Evolutionary conservation across 2,113 vertebrate species (phyloP).

Genomic region (Parus major): DNA sequence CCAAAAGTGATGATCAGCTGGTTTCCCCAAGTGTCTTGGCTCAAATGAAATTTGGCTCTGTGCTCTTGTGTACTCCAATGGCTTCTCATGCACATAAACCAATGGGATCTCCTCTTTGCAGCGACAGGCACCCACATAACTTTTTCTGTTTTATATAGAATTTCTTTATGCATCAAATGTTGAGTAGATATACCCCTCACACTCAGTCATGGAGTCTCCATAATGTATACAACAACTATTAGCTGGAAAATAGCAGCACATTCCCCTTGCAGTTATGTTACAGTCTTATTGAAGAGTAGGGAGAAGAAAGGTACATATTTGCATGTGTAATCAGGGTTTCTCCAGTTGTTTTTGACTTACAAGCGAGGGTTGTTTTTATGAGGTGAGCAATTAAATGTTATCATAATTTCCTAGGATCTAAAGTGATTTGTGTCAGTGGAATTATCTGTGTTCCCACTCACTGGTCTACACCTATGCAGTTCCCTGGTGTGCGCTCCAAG

Average conservation of each 20-base stretch:
- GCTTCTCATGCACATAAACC: neutral
- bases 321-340: neutral
- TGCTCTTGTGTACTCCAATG: neutral
- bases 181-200: neutral
- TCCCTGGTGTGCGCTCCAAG: neutral
- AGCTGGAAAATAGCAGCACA: neutral
- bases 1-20: neutral
- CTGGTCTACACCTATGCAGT: neutral
- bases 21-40: neutral
- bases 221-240: neutral
- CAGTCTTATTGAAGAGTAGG: neutral
- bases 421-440: neutral
- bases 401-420: neutral
- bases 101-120: neutral
- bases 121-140: neutral
- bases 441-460: neutral
- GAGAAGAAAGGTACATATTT: neutral
- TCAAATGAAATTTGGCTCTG: neutral
- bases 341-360: neutral
- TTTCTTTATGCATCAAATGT: neutral
- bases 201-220: neutral
- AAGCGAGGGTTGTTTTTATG: neutral
- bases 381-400: neutral
- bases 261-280: neutral
- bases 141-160: neutral